Base-by-base conservation (phyloP, 37 sponge, comb jelly and placozoan genomes). In the Halisarca cf. caerulea region DNA sequence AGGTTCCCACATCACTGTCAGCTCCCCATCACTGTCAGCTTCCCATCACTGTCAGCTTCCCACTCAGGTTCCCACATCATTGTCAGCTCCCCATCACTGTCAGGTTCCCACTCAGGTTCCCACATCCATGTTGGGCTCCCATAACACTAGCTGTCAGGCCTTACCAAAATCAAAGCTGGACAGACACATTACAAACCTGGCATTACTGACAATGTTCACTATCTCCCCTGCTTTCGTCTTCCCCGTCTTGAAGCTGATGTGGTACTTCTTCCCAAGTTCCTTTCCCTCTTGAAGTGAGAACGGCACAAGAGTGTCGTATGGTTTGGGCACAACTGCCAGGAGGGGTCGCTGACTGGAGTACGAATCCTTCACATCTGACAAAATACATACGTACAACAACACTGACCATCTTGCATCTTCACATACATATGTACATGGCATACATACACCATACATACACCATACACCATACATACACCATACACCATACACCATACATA, bases 291-390 rank as follows among this genome's bases (percentile, higher is more conserved):
- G 41, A n/a, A 83, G 58, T 21, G 84, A 83, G 37, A 83, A 17
- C 5, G 71, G 71, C 30, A 69, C 54, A 54, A 83, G 58, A 69
- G 32, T 64, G 66, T 83, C 84, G 37, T 28, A 70, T 25, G 72
- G 69, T 45, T 83, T 83, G 0, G 84, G 72, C 42, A 91, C 89
- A 6, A 95, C 88, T 59, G 90, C 95, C 38, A 95, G 43, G 24
- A 95, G 84, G 0, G 95, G 95, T 37, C 95, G 45, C 53, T 84
- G 82, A 60, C 60, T 54, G 33, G 74, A 33, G 70, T 86, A 89
- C 40, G 27, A 33, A 41, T 95, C 95, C 38, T 51, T 72, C 33
- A 37, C 37, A 34, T 55, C 79, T 35, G 73, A 51, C 0, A 17
- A 41, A 25, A 42, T 36, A 0, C 30, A 59, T 53, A 55, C 25